These are phyloP conservation scores for Alca torda DNA, from an alignment of 2,797 vertebrate species.

Conservation along the genomic window DNA sequence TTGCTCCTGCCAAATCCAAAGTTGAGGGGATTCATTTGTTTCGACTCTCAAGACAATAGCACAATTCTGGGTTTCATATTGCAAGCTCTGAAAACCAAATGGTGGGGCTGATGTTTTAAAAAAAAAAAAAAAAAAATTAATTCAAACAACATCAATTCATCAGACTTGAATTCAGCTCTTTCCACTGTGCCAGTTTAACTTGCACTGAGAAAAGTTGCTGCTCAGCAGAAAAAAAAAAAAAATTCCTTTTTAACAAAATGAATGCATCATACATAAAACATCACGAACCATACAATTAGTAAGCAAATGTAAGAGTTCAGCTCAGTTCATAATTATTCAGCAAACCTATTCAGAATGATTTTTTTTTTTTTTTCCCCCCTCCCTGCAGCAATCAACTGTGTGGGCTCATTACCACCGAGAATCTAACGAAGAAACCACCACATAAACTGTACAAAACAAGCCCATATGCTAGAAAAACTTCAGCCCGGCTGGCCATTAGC, in stretches of 20 bases:
- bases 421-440: conserved; percentile 57
- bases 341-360: conserved; percentile 56
- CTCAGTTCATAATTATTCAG: conserved; percentile 68
- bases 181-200: conserved; percentile 29
- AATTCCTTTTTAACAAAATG: conserved; percentile 45
- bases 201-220: conserved; percentile 49
- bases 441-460: conserved; percentile 52
- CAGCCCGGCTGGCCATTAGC: not conserved
- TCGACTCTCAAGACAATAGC: conserved; percentile 35
- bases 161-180: conserved; percentile 17
- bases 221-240: not conserved
- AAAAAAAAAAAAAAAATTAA: not conserved
- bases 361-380: conserved; percentile 8
- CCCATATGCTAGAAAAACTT: not conserved
- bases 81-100: conserved; percentile 64
- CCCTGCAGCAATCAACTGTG: conserved; percentile 57
- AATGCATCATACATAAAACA: conserved; percentile 51
- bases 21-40: conserved; percentile 22
- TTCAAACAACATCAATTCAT: conserved; percentile 37
- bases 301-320: conserved; percentile 65
- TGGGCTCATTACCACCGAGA: conserved; percentile 55
- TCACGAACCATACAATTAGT: conserved; percentile 47
- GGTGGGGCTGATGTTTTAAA: not conserved
- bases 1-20: conserved; percentile 53
- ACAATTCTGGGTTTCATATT: conserved; percentile 58